phyloP scores from a whole-genome alignment of 2,888 invertebrate species.

The Cephus pygmeus region DNA sequence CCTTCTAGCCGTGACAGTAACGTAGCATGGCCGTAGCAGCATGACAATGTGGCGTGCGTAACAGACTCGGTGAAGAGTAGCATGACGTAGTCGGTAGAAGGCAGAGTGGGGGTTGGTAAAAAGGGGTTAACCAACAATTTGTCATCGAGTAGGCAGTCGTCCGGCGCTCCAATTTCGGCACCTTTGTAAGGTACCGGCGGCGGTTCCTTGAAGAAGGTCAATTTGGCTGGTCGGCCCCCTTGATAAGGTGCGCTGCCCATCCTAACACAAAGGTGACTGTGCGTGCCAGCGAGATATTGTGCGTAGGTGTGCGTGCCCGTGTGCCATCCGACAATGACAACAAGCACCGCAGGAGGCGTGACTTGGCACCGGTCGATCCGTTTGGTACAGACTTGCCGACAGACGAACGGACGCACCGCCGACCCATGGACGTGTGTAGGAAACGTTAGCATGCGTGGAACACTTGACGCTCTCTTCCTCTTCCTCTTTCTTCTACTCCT shows the following conservation, averaged over 20 bases:
- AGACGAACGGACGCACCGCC: conserved; percentile 34
- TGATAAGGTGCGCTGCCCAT: conserved; percentile 22
- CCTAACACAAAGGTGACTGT: conserved; percentile 15
- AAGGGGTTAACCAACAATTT: conserved; percentile 14
- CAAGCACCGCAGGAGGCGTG: conserved; percentile 61
- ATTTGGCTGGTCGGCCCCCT: conserved; percentile 29
- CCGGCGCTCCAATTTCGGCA: conserved; percentile 39
- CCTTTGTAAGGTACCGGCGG: conserved; percentile 36
- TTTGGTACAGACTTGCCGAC: conserved; percentile 53
- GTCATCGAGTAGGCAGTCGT: conserved; percentile 15
- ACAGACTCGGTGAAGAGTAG: not conserved
- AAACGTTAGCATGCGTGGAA: not conserved
- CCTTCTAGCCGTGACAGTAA: not conserved
- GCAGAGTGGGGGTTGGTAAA: not conserved
- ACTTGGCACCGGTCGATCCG: conserved; percentile 50
- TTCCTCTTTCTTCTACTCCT: not conserved
- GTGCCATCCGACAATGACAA: conserved; percentile 60
- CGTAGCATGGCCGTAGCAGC: not conserved
- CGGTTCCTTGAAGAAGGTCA: conserved; percentile 40
- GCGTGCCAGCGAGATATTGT: conserved; percentile 27
- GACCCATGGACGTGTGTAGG: not conserved
- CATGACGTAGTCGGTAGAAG: not conserved
- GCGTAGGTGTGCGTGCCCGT: conserved; percentile 47
- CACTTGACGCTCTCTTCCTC: not conserved
- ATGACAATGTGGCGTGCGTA: not conserved